These are phyloP conservation scores for Loris lydekkerianus DNA, from an alignment of 2,797 vertebrate genomes.

Conservation along the genomic window DNA sequence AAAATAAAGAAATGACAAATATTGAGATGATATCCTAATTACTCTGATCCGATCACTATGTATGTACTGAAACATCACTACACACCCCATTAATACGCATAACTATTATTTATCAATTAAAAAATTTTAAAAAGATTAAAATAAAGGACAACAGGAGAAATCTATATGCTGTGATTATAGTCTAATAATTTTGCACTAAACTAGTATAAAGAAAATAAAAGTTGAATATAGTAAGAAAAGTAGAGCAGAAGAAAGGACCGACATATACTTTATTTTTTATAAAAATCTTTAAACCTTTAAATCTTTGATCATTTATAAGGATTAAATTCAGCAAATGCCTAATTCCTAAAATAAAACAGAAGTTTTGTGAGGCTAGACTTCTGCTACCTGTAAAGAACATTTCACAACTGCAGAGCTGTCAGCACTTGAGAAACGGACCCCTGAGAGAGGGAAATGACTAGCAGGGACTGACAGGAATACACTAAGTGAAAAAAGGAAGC, in stretches of 20 bases:
- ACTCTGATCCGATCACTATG: not conserved
- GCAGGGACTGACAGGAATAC: not conserved
- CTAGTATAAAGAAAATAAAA: slow-evolving; percentile 26
- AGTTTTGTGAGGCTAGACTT: not conserved
- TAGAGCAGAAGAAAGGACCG: not conserved
- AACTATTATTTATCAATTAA: not conserved
- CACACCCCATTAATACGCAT: not conserved
- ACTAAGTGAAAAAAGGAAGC: not conserved
- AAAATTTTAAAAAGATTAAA: not conserved
- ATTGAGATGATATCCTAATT: not conserved
- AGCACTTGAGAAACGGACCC: not conserved
- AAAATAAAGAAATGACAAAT: not conserved
- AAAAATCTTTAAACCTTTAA: not conserved
- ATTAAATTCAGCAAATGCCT: not conserved
- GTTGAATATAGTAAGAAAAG: not conserved
- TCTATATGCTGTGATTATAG: not conserved
- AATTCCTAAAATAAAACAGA: not conserved
- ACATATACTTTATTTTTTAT: not conserved
- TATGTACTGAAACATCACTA: not conserved
- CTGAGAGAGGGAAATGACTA: not conserved
- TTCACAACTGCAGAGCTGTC: not conserved
- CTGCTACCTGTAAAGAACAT: not conserved
- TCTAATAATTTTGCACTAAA: slow-evolving; percentile 4
- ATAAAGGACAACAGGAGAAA: slow-evolving; percentile 23
- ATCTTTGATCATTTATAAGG: slow-evolving; percentile 9